These are phyloP conservation scores for Protobothrops flavoviridis DNA, from an alignment of 2,113 vertebrate genomes.

Conservation along the genomic window DNA sequence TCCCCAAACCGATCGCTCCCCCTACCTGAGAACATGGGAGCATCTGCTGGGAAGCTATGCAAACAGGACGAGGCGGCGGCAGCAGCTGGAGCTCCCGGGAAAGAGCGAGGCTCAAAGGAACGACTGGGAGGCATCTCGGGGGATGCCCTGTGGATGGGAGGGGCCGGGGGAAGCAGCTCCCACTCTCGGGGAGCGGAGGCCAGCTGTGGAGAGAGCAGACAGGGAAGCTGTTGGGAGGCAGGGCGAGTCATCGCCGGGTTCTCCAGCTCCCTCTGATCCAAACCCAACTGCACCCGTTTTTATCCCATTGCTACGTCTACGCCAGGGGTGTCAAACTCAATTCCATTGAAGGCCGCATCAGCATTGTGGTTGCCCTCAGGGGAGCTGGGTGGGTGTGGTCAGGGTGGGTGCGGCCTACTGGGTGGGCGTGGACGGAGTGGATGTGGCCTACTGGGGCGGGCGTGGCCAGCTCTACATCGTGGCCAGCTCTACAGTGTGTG, in stretches of 20 bases:
- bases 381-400: no score
- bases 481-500: no score
- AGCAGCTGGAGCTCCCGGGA: constrained; percentile 17
- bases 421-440: no score
- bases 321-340: no score
- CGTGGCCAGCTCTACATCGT: no score
- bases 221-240: not conserved
- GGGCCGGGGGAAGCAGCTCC: constrained; percentile 50
- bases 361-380: no score
- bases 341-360: no score
- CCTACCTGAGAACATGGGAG: constrained; percentile 9
- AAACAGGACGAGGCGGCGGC: not conserved
- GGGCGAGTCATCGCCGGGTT: no score
- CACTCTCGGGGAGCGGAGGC: constrained; percentile 51
- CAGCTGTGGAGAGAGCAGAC: constrained; percentile 31
- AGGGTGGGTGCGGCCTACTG: no score
- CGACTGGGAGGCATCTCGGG: constrained; percentile 14
- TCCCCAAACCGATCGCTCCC: no score
- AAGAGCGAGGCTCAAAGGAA: constrained; percentile 38
- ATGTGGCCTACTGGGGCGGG: no score
- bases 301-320: not conserved
- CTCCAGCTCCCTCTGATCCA: not conserved
- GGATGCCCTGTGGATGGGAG: constrained; percentile 41
- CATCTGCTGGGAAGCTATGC: not conserved
- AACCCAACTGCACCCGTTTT: not conserved